These are phyloP conservation scores for Leptinotarsa haldemani DNA, from an alignment of 2,888 invertebrate genomes.

Conservation along the genomic window DNA sequence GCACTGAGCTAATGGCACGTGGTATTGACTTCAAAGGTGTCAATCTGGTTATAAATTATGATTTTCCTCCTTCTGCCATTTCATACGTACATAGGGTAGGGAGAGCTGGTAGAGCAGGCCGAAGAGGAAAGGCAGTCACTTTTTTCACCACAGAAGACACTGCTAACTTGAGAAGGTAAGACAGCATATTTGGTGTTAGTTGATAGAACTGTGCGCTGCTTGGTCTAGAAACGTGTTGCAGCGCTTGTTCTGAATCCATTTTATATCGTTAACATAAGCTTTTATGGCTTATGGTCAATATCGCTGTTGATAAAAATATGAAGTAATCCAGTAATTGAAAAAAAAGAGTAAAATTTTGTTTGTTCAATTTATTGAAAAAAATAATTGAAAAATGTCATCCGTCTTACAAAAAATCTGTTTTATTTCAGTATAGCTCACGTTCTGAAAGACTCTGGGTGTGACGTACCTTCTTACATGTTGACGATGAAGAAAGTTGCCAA, in stretches of 20 bases:
- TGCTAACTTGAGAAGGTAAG: conserved; percentile 83
- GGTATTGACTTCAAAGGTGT: conserved; percentile 98
- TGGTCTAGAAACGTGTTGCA: too few species aligned
- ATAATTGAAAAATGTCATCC: too few species aligned
- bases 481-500: conserved; percentile 76
- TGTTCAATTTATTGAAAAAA: too few species aligned
- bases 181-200: not conserved
- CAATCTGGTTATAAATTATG: conserved; percentile 96
- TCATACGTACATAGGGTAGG: conserved; percentile 91
- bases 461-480: conserved; percentile 92
- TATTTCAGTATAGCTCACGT: conserved; percentile 85
- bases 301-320: too few species aligned
- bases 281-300: too few species aligned
- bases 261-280: too few species aligned
- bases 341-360: too few species aligned
- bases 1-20: conserved; percentile 96
- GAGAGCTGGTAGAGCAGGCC: conserved; percentile 93
- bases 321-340: too few species aligned
- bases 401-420: not conserved
- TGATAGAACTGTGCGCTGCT: too few species aligned
- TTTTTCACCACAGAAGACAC: conserved; percentile 94
- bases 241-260: too few species aligned
- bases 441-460: conserved; percentile 90
- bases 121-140: conserved; percentile 88
- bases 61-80: conserved; percentile 91